Conservation (phyloP, 2,888 invertebrate genomes). For the Lasioglossum villosulum region DNA sequence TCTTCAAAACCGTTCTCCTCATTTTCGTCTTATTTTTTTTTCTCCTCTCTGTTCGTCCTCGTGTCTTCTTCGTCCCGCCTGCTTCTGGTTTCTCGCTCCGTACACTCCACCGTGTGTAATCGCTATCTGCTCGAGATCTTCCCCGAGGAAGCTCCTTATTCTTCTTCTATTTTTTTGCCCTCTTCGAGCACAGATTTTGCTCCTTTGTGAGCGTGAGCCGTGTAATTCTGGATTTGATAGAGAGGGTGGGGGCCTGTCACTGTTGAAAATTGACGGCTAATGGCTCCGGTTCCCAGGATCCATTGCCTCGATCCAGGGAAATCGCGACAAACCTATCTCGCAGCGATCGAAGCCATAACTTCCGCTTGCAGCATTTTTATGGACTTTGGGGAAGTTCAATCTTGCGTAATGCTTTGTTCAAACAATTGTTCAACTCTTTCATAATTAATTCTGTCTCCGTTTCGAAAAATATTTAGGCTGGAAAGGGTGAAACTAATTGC, state of each 20-base stretch:
- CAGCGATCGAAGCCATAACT: not conserved
- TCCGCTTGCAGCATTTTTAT: not conserved
- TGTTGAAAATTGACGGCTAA: slow-evolving; percentile 5
- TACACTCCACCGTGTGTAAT: slow-evolving; percentile 51
- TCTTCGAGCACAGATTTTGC: not conserved
- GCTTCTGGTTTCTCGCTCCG: not conserved
- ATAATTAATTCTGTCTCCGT: too few relatives aligned
- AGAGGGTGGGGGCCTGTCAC: not conserved
- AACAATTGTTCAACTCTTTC: not conserved
- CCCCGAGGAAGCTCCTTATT: slow-evolving; percentile 32
- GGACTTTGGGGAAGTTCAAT: not conserved
- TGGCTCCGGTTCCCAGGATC: slow-evolving; percentile 16
- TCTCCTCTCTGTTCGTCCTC: slow-evolving; percentile 14
- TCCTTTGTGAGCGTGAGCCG: slow-evolving; percentile 14
- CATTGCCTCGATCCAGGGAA: not conserved
- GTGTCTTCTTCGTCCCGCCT: not conserved
- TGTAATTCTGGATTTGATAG: slow-evolving; percentile 22
- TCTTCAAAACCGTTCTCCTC: slow-evolving; percentile 55
- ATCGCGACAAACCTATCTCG: not conserved
- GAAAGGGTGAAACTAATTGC: too few relatives aligned
- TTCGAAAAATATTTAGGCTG: too few relatives aligned
- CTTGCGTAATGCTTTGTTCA: not conserved
- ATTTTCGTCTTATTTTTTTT: slow-evolving; percentile 46
- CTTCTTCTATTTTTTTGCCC: slow-evolving; percentile 10
- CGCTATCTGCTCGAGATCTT: slow-evolving; percentile 68